phyloP scores from a whole-genome alignment of 2,888 invertebrate genomes.

The Mystacides longicornis region DNA sequence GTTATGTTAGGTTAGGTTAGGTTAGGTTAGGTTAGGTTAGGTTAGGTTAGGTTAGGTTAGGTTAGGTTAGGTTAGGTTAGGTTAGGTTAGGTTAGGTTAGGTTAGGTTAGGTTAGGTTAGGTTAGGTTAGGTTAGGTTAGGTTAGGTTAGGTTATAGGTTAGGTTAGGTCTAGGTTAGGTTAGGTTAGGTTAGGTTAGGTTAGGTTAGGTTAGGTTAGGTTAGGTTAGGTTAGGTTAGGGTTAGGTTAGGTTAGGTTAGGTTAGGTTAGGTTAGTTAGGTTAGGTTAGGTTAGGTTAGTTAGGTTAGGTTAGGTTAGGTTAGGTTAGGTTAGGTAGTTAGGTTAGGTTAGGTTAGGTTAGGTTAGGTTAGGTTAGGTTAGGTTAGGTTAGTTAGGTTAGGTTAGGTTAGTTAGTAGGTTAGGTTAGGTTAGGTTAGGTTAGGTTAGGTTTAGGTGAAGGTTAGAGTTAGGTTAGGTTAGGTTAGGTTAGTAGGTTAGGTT shows the following conservation, averaged over 20 bases:
- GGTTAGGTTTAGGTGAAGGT: conserved; percentile 28
- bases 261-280: conserved; percentile 8
- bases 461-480: conserved; percentile 28
- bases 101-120: conserved; percentile 10
- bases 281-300: conserved; percentile 14
- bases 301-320: conserved; percentile 14
- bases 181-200: conserved; percentile 13
- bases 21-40: conserved; percentile 20
- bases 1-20: conserved; percentile 25
- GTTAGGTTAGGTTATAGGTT: conserved; percentile 1
- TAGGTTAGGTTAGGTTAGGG: conserved; percentile 15
- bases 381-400: conserved; percentile 25
- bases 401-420: conserved; percentile 27
- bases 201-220: conserved; percentile 16
- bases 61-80: conserved; percentile 16
- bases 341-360: conserved; percentile 16
- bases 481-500: conserved; percentile 27
- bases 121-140: conserved; percentile 7
- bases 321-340: conserved; percentile 14
- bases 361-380: conserved; percentile 15
- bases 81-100: conserved; percentile 16
- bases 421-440: conserved; percentile 28
- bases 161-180: conserved; percentile 9
- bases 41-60: conserved; percentile 26
- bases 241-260: conserved; percentile 7